These are phyloP conservation scores for Berghia stephanieae DNA, from an alignment of 1,140 invertebrate genomes.

Conservation along the genomic window DNA sequence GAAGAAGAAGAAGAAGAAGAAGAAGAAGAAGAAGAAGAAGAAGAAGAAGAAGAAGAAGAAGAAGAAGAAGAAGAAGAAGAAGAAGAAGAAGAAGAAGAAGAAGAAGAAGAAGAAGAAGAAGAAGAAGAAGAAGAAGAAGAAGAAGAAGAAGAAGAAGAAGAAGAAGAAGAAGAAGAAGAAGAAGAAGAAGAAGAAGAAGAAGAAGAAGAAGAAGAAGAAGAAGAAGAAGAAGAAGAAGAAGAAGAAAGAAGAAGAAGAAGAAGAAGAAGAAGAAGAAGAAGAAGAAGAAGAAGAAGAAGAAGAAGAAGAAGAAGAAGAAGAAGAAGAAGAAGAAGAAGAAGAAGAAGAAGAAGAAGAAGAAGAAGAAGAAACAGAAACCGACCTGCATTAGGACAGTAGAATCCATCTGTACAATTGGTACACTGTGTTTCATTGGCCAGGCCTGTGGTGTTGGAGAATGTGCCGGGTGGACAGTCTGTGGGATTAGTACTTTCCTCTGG, in stretches of 20 bases:
- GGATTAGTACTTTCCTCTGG: constrained; percentile 45
- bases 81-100: background rate
- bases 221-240: no score
- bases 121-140: no score
- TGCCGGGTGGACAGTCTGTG: constrained; percentile 51
- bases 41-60: background rate
- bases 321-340: background rate
- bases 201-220: no score
- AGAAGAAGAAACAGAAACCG: no score
- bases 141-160: no score
- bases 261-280: no score
- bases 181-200: no score
- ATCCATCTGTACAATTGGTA: constrained; percentile 52
- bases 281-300: no score
- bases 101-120: no score
- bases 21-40: background rate
- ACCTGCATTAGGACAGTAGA: constrained; percentile 49
- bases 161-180: no score
- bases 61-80: background rate
- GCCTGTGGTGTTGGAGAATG: constrained; percentile 58
- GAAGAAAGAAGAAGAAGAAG: no score
- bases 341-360: background rate
- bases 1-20: background rate
- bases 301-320: background rate
- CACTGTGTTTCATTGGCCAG: constrained; percentile 47